Evolutionary conservation across 2,888 invertebrate species (phyloP), one percentile per base, ranked within the genome.

Genomic region (Oscheius myriophilus): DNA sequence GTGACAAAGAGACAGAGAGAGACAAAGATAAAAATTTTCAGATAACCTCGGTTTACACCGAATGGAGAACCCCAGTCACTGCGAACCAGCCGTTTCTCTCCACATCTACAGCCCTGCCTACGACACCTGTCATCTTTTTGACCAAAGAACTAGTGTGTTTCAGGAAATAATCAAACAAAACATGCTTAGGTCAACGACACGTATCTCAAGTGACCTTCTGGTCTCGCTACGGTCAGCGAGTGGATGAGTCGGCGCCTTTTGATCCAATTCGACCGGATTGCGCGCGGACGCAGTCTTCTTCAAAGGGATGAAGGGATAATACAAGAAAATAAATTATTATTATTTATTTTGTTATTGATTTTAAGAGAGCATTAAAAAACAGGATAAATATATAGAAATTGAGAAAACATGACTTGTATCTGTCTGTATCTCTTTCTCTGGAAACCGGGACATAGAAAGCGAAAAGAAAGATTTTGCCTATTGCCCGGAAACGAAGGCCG

Each of bases 31-130:
- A n/a, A n/a, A 26, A 3, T 1, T 69, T 78, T 1, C 88, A 96
- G 96, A 98, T 88, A 92, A 92, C 0, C 89, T 96, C 78, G 97
- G 97, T 0, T 90, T 98, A 14, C 97, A 98, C 87, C 91, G 96
- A 0, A 93, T 98, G 78, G 96, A 96, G 89, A 98, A 98, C 87
- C 91, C 93, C 0, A 94, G 93, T 7, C 92, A 95, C 86, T 91
- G 92, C 0, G 93, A 95, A 84, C 90, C 92, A 0, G 92, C 95
- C 0, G 92, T 96, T 0, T 94, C 94, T 11, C 89, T 98, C 26
- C 97, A 98, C 87, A 90, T 98, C 1, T 98, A 98, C 88, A 93
- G 93, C 76, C 97, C 97, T 0, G 95, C 96, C 0, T 96, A 93
- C 86, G 90, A 91, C 79, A 89, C 91, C 75, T 97, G 96, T 87